Conservation (phyloP, 2,888 invertebrate species). For the Caenorhabditis afra region DNA sequence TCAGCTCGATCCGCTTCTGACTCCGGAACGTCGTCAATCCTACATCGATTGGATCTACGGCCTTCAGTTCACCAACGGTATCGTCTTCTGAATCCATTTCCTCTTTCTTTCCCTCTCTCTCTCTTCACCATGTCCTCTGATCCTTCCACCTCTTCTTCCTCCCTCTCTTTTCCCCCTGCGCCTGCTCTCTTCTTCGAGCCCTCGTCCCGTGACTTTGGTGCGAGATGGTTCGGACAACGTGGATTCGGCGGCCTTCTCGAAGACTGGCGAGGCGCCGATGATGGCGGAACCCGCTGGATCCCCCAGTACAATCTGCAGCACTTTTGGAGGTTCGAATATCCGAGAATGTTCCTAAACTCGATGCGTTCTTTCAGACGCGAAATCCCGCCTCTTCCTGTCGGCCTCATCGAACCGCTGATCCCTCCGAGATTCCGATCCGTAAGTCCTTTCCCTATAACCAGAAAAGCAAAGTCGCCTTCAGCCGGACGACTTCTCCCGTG, state of each 20-base stretch:
- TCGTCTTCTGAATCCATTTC: constrained; percentile 10
- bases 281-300: constrained; percentile 37
- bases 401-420: constrained; percentile 51
- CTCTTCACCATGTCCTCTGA: not conserved
- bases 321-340: constrained; percentile 39
- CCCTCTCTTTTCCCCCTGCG: not conserved
- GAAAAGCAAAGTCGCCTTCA: constrained; percentile 15
- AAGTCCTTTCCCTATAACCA: not conserved
- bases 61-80: constrained; percentile 83
- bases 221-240: constrained; percentile 52
- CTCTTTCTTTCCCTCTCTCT: not conserved
- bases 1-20: constrained; percentile 85
- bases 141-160: constrained; percentile 2
- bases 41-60: constrained; percentile 94
- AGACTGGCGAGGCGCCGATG: constrained; percentile 4
- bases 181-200: constrained; percentile 56
- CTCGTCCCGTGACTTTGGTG: constrained; percentile 48
- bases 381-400: constrained; percentile 36
- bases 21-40: constrained; percentile 83
- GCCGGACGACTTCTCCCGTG: constrained; percentile 31
- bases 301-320: constrained; percentile 66
- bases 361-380: constrained; percentile 27
- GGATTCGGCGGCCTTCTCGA: constrained; percentile 61
- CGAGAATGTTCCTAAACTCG: too few relatives aligned
- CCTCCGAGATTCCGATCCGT: constrained; percentile 20